Evolutionary conservation across 1,140 invertebrate genomes (phyloP).

Genomic region (Nephila pilipes): DNA sequence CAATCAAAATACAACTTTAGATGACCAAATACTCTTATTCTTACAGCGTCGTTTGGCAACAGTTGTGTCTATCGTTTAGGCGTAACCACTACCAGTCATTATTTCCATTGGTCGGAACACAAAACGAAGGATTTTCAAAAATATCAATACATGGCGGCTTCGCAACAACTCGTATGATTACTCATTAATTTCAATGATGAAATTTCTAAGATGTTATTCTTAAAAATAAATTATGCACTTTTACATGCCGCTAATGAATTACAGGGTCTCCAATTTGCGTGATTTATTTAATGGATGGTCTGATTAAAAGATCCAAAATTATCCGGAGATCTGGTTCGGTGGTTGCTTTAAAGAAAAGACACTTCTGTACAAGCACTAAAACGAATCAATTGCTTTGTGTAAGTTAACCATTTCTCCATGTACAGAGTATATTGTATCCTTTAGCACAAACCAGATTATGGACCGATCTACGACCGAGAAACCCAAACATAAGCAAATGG

Average conservation of each 20-base stretch:
- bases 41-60: slow-evolving; percentile 56
- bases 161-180: neutral
- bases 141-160: neutral
- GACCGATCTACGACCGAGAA: slow-evolving; percentile 44
- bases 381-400: slow-evolving; percentile 51
- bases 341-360: slow-evolving; percentile 40
- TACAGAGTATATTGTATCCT: slow-evolving; percentile 66
- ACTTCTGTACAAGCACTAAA: slow-evolving; percentile 36
- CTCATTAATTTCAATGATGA: neutral
- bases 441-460: slow-evolving; percentile 62
- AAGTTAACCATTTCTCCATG: slow-evolving; percentile 45
- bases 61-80: slow-evolving; percentile 53
- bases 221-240: neutral
- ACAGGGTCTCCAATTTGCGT: neutral
- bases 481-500: slow-evolving; percentile 46
- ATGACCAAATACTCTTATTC: slow-evolving; percentile 64
- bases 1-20: slow-evolving; percentile 75
- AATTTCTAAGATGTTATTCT: neutral
- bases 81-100: slow-evolving; percentile 30
- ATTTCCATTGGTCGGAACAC: neutral
- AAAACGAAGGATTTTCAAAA: neutral
- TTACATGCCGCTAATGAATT: neutral
- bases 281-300: neutral
- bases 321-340: neutral
- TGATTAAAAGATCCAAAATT: slow-evolving; percentile 10